Evolutionary conservation across 53 echinoderm and acorn worm species (phyloP).

Genomic region (Zoroaster sp.): DNA sequence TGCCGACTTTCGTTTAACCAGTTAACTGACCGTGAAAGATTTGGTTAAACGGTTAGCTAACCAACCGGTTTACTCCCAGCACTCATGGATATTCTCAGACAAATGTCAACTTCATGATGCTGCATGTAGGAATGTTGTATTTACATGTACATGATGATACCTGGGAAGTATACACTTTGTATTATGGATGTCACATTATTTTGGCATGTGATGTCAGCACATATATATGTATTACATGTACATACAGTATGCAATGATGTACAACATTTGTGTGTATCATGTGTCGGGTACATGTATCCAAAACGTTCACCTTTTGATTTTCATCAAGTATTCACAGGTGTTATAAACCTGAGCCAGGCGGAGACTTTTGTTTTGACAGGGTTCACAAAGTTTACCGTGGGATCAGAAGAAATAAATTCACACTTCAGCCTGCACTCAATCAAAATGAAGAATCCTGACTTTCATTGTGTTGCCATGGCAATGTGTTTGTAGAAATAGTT

Average conservation of each 20-base stretch:
- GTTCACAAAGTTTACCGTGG: neutral
- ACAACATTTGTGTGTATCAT: neutral
- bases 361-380: neutral
- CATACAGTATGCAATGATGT: neutral
- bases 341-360: neutral
- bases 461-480: too few species aligned
- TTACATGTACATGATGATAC: neutral
- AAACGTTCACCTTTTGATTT: neutral
- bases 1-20: too few species aligned
- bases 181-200: neutral
- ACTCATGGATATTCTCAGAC: too few species aligned
- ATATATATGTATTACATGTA: neutral
- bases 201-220: neutral
- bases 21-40: too few species aligned
- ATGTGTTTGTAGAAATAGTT: too few species aligned
- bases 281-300: neutral
- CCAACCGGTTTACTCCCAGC: too few species aligned
- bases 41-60: too few species aligned
- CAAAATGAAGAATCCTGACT: too few species aligned
- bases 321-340: neutral
- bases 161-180: too few species aligned
- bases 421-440: neutral
- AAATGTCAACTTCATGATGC: too few species aligned
- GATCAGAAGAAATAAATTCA: conserved; percentile 16
- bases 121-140: neutral